Evolutionary conservation across 2,888 invertebrate species (phyloP).

Genomic region (Pterostichus niger): DNA sequence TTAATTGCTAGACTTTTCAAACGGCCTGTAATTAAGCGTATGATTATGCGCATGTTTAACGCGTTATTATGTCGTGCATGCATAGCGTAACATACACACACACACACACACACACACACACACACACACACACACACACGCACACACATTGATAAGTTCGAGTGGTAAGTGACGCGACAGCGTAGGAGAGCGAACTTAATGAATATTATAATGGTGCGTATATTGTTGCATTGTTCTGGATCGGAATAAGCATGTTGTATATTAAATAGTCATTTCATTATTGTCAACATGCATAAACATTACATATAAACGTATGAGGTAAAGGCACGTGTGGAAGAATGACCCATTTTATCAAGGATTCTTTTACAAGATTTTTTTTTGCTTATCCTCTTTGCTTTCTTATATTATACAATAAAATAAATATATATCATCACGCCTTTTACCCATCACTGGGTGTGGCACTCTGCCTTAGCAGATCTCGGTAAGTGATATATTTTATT

Average conservation of each 20-base stretch:
- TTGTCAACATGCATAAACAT: constrained; percentile 68
- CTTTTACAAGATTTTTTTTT: no score
- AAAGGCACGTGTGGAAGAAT: constrained; percentile 27
- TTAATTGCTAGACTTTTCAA: constrained; percentile 54
- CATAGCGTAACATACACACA: neutral
- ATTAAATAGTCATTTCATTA: constrained; percentile 73
- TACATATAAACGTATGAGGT: constrained; percentile 34
- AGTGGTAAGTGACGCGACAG: constrained; percentile 16
- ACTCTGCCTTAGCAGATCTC: no score
- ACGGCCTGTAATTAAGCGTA: constrained; percentile 54
- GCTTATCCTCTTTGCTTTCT: no score
- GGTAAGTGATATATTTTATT: no score
- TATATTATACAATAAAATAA: no score
- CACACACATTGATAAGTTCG: neutral
- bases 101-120: neutral
- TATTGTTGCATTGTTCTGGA: constrained; percentile 72
- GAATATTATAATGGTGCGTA: constrained; percentile 65
- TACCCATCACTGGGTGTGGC: no score
- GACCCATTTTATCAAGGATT: constrained; percentile 19
- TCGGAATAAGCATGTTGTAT: constrained; percentile 71
- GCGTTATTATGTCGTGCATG: constrained; percentile 51
- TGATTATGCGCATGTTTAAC: constrained; percentile 60
- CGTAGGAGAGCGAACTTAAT: constrained; percentile 57
- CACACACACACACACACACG: neutral
- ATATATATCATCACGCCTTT: no score